Evolutionary conservation across 2,888 invertebrate genomes (phyloP).

Genomic region (Lutraria lutraria): DNA sequence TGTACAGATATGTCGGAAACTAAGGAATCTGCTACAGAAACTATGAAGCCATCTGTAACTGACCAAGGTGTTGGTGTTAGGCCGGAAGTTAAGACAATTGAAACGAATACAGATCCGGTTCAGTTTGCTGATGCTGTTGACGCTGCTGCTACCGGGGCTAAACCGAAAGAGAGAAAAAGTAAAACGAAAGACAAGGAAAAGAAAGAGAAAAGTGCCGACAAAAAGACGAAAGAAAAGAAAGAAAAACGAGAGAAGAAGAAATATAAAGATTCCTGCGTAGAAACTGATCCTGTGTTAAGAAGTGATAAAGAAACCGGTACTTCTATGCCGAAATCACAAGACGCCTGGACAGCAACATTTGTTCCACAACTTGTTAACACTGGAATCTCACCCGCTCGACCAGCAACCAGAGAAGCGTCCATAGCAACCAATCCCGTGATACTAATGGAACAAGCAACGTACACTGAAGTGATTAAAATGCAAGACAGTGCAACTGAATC

Average conservation of each 20-base stretch:
- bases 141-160: constrained; percentile 50
- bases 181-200: constrained; percentile 64
- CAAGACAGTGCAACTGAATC: constrained; percentile 79
- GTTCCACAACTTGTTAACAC: constrained; percentile 79
- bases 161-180: constrained; percentile 55
- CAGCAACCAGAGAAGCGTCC: constrained; percentile 78
- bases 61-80: constrained; percentile 71
- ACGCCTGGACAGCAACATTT: constrained; percentile 81
- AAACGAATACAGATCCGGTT: constrained; percentile 74
- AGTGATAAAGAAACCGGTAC: constrained; percentile 80
- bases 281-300: constrained; percentile 69
- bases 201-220: constrained; percentile 57
- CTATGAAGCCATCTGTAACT: constrained; percentile 64
- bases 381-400: constrained; percentile 78
- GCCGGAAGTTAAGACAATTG: constrained; percentile 68
- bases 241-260: constrained; percentile 67
- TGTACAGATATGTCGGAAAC: constrained; percentile 71
- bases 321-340: constrained; percentile 61
- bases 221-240: constrained; percentile 63
- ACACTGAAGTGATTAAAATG: constrained; percentile 75
- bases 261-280: constrained; percentile 68
- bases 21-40: constrained; percentile 72
- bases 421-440: constrained; percentile 77
- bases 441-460: constrained; percentile 80
- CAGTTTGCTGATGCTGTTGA: constrained; percentile 36